A percentile compares a stretch with the other conserved stretches of the same genome.
phyloP scores from a whole-genome alignment of 2,113 vertebrate species.

The Brachionichthys hirsutus region DNA sequence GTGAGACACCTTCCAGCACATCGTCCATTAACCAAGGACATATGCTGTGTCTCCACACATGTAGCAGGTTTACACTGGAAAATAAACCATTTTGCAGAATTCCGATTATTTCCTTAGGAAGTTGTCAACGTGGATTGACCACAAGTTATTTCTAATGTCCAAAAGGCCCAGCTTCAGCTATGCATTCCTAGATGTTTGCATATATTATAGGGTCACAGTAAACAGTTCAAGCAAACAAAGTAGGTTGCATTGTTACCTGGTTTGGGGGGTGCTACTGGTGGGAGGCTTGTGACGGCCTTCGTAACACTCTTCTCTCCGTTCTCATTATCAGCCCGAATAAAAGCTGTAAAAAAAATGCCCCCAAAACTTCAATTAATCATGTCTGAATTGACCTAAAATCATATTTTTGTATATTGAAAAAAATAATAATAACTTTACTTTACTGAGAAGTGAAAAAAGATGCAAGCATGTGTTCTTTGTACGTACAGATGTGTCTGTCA shows the following conservation, averaged over 20 bases:
- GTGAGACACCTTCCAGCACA: too few relatives aligned
- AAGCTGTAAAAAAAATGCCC: conserved; percentile 61
- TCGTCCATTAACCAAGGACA: too few relatives aligned
- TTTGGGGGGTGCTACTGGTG: conserved; percentile 24
- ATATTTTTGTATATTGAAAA: too few relatives aligned
- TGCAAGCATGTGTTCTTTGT: background rate
- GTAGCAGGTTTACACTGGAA: too few relatives aligned
- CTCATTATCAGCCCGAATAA: conserved; percentile 70
- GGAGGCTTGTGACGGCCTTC: background rate
- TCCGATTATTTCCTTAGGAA: too few relatives aligned
- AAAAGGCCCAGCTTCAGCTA: background rate
- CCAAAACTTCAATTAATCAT: background rate
- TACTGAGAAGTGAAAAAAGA: background rate
- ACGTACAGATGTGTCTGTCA: conserved; percentile 79
- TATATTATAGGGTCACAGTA: background rate
- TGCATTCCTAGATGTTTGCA: background rate
- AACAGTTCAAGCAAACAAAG: conserved; percentile 14
- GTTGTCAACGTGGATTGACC: too few relatives aligned
- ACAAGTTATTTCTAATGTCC: background rate
- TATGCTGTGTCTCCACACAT: too few relatives aligned
- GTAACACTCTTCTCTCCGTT: conserved; percentile 73
- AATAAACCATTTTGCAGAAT: too few relatives aligned
- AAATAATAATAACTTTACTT: too few relatives aligned
- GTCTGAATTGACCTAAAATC: too few relatives aligned
- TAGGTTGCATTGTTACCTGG: conserved; percentile 55